Evolutionary conservation across 2,797 vertebrate genomes (phyloP), one percentile per base, ranked within the genome.

Genomic region (Knipowitschia caucasica): DNA sequence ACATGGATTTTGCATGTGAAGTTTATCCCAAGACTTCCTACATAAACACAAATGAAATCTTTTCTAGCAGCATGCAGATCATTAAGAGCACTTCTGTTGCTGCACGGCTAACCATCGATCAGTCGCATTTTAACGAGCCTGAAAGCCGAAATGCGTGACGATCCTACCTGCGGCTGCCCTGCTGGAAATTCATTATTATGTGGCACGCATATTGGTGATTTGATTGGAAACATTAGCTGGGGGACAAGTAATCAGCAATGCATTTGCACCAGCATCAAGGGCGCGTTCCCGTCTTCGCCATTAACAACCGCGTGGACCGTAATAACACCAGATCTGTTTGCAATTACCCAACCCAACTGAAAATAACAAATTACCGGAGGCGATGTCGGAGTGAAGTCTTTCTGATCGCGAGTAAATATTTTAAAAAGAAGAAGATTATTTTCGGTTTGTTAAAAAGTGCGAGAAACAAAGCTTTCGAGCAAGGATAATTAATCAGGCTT

Each of bases 171-270:
- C 18, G 62, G 54, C 51, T 55, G 39, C 36, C 31, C 49, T 15
- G 31, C 6, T 50, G 10, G 17, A 69, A 56, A 58, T 53, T 18
- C 21, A 69, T 67, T 55, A 69, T 54, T 73, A 42, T 55, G 15
- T 21, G 39, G 34, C 67, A 21, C 18, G 25, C 43, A 56, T 73
- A 57, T 43, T 62, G 50, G 23, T 31, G 58, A 43, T 59, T 77
- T 71, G 73, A 79, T 63, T 76, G 45, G 63, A 62, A 15, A 58
- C 52, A 71, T 73, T 71, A 73, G 55, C 71, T 63, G n/a, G 50
- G 64, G 59, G 65, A 69, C 53, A 73, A 71, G 73, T 69, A 78
- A 78, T 77, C 64, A 73, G 50, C 60, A 53, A 62, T 57, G 78
- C 44, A 71, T 76, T 82, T 69, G 60, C 68, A 49, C 61, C 61